A percentile compares a stretch with the other conserved stretches of the same genome.
Evolutionary conservation across 2,797 vertebrate species (phyloP).

Genomic region (Sebastes diploproa): DNA sequence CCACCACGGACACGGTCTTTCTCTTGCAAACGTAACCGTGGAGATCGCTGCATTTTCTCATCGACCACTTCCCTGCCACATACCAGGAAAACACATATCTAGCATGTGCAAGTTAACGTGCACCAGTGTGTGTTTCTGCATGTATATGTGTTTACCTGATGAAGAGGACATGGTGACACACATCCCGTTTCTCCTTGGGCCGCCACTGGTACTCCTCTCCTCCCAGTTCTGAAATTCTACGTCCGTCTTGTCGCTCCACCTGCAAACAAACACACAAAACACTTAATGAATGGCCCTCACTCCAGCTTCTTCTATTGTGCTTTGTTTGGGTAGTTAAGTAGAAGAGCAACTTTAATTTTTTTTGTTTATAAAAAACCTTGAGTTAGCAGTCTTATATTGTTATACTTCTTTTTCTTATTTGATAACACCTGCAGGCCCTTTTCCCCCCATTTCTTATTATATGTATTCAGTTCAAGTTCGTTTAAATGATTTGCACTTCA

Average conservation of each 20-base stretch:
- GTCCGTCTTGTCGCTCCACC: conserved; percentile 89
- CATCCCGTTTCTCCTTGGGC: conserved; percentile 54
- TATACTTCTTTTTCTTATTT: background rate
- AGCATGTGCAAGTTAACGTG: background rate
- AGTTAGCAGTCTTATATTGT: background rate
- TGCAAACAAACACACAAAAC: conserved; percentile 65
- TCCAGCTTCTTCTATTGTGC: background rate
- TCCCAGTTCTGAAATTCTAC: conserved; percentile 90
- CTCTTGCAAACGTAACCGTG: conserved; percentile 91
- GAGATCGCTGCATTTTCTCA: conserved; percentile 79
- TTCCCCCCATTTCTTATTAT: background rate
- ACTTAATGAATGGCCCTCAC: background rate
- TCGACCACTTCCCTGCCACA: conserved; percentile 87
- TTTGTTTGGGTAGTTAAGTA: background rate
- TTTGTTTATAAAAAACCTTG: background rate
- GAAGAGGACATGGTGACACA: conserved; percentile 89
- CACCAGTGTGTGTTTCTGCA: background rate
- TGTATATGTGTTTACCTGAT: conserved; percentile 80
- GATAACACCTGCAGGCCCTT: too few relatives aligned
- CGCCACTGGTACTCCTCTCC: conserved; percentile 38
- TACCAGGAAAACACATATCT: background rate
- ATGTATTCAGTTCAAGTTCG: background rate
- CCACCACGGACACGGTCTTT: conserved; percentile 82
- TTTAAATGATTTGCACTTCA: background rate
- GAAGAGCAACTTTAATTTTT: background rate